Evolutionary conservation across 2,797 vertebrate genomes (phyloP).

Genomic region (Cuniculus paca): DNA sequence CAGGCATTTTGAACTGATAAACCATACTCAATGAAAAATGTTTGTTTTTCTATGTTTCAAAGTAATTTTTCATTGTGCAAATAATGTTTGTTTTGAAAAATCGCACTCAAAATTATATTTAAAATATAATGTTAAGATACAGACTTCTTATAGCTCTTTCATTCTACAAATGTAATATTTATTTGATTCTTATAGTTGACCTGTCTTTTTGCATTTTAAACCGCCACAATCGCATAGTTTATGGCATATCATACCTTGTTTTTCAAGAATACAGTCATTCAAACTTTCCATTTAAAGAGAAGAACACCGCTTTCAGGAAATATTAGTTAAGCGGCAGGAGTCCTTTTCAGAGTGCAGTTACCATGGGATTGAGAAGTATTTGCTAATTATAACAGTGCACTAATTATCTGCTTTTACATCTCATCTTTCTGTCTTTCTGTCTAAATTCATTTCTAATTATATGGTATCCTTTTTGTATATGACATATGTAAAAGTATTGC

Average conservation of each 20-base stretch:
- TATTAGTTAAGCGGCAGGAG: slow-evolving; percentile 86
- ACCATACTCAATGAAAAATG: neutral
- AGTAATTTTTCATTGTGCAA: slow-evolving; percentile 45
- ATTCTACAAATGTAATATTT: slow-evolving; percentile 46
- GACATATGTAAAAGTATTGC: slow-evolving; percentile 81
- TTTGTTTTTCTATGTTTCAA: slow-evolving; percentile 28
- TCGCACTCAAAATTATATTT: slow-evolving; percentile 3
- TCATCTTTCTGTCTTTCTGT: slow-evolving; percentile 89
- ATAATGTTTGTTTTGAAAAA: slow-evolving; percentile 59
- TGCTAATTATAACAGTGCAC: slow-evolving; percentile 89
- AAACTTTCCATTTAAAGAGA: slow-evolving; percentile 84
- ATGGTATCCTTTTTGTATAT: slow-evolving; percentile 84
- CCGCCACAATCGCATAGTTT: slow-evolving; percentile 19
- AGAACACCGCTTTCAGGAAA: slow-evolving; percentile 86
- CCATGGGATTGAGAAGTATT: slow-evolving; percentile 87
- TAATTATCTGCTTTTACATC: slow-evolving; percentile 89
- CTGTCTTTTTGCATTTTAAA: slow-evolving; percentile 55
- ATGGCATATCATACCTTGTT: slow-evolving; percentile 33
- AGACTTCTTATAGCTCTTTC: slow-evolving; percentile 34
- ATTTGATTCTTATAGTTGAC: slow-evolving; percentile 49
- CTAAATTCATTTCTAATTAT: slow-evolving; percentile 89
- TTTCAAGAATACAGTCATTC: slow-evolving; percentile 76
- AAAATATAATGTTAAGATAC: neutral
- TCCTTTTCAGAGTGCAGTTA: slow-evolving; percentile 85
- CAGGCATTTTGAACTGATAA: slow-evolving; percentile 50